Conservation (phyloP, 2,888 invertebrate species). For the Limnephilus lunatus region DNA sequence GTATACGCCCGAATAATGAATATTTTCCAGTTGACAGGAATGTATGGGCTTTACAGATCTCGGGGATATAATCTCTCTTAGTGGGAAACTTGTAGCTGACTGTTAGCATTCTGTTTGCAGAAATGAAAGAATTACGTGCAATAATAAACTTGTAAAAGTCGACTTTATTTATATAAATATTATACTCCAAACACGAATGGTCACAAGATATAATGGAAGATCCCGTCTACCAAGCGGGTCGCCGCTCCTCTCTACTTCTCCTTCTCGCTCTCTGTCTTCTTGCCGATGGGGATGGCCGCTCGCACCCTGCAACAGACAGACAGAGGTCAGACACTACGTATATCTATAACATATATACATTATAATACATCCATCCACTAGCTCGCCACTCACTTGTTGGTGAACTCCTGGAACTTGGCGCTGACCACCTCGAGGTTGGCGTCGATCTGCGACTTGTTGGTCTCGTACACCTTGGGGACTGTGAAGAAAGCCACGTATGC, state of each 20-base stretch:
- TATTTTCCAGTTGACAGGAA: slow-evolving; percentile 47
- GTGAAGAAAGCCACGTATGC: slow-evolving; percentile 96
- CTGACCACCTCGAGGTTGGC: slow-evolving; percentile 92
- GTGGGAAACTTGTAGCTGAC: neutral
- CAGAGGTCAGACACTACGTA: neutral
- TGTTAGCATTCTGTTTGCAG: slow-evolving; percentile 6
- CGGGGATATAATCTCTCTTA: slow-evolving; percentile 15
- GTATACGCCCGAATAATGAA: slow-evolving; percentile 25
- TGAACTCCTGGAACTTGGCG: slow-evolving; percentile 91
- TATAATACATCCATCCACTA: neutral
- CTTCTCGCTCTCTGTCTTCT: slow-evolving; percentile 90
- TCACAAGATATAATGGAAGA: slow-evolving; percentile 61
- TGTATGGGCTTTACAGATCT: slow-evolving; percentile 23
- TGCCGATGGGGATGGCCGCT: slow-evolving; percentile 92
- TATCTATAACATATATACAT: no score
- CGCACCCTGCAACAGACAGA: slow-evolving; percentile 79
- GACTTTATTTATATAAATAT: slow-evolving; percentile 60
- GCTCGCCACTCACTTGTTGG: slow-evolving; percentile 86
- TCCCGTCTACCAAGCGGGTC: slow-evolving; percentile 31
- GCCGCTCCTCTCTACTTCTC: slow-evolving; percentile 81
- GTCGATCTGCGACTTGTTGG: slow-evolving; percentile 95
- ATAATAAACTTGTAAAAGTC: slow-evolving; percentile 64
- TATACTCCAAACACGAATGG: slow-evolving; percentile 57
- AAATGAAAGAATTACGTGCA: slow-evolving; percentile 56
- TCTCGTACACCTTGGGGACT: slow-evolving; percentile 96